Evolutionary conservation across 2,113 vertebrate genomes (phyloP), one percentile per base, ranked within the genome.

Genomic region (Heteronetta atricapilla): DNA sequence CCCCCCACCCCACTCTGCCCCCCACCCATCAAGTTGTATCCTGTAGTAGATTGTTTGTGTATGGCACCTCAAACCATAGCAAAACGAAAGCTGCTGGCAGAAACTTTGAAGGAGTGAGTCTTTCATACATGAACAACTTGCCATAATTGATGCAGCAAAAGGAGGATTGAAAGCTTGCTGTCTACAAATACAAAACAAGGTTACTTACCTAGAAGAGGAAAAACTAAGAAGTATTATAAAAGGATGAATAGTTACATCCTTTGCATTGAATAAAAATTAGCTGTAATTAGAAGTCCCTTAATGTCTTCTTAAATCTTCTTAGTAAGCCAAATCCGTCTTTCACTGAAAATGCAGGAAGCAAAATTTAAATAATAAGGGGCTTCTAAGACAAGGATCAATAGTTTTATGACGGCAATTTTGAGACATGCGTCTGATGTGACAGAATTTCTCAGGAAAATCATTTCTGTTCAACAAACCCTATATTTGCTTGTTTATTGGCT

Each of bases 401-500:
- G 44, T 94, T 85, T 93, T 76, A 80, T 73, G 67, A 68, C 89
- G 53, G 48, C 23, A 89, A 20, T 72, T 93, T 52, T 94, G 48
- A 88, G 44, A 73, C 70, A 42, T 55, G 25, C 34, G 9, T 76
- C 62, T 79, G 52, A 89, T 60, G 17, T 93, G 82, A 76, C 58
- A 4, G 0, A 88, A n/a, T 53, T 88, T 76, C 38, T 62, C 31
- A 25, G 34, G 62, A 74, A 93, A 89, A 53, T 67, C 26, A 53
- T 88, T 91, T 93, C 58, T 85, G 70, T 79, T 83, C 42, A 87
- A 66, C 53, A 79, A 90, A 93, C 64, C 58, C 22, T 10, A 52
- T 77, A 56, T 16, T 77, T 59, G 4, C 40, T 55, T 67, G 23
- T 70, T 40, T 44, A 80, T 63, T 63, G 19, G 13, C 13, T 58